These are phyloP conservation scores for Akabosia matsudoensis DNA, from an alignment of 1,140 invertebrate species.

Conservation along the genomic window DNA sequence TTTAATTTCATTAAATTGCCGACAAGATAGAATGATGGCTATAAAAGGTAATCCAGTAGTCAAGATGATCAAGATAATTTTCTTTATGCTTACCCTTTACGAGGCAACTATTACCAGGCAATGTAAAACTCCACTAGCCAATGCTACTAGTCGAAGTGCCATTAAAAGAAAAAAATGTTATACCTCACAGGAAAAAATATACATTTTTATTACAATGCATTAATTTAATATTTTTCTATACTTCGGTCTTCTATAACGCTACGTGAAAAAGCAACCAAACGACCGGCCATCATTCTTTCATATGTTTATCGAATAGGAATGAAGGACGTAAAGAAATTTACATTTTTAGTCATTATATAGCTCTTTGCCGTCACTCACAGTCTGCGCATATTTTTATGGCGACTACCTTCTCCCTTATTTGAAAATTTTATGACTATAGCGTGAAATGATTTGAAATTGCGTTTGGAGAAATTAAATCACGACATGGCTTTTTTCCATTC, in stretches of 20 bases:
- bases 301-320: not conserved
- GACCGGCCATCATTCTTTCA: not conserved
- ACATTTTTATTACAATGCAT: too few relatives aligned
- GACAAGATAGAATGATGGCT: conserved; percentile 23
- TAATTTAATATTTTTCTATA: too few relatives aligned
- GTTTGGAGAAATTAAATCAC: too few relatives aligned
- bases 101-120: not conserved
- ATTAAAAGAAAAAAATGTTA: too few relatives aligned
- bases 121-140: not conserved
- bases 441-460: too few relatives aligned
- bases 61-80: conserved; percentile 22
- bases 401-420: not conserved
- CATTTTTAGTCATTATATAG: not conserved
- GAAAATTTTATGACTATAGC: too few relatives aligned
- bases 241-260: not conserved
- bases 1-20: conserved; percentile 25
- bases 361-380: not conserved
- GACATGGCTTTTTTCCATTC: too few relatives aligned
- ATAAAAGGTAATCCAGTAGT: conserved; percentile 25
- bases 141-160: too few relatives aligned
- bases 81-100: conserved; percentile 1
- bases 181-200: not conserved
- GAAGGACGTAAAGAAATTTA: not conserved
- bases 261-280: not conserved
- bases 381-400: not conserved